Evolutionary conservation across 2,888 invertebrate genomes (phyloP), one percentile per base, ranked within the genome.

Genomic region (Morpho helenor): DNA sequence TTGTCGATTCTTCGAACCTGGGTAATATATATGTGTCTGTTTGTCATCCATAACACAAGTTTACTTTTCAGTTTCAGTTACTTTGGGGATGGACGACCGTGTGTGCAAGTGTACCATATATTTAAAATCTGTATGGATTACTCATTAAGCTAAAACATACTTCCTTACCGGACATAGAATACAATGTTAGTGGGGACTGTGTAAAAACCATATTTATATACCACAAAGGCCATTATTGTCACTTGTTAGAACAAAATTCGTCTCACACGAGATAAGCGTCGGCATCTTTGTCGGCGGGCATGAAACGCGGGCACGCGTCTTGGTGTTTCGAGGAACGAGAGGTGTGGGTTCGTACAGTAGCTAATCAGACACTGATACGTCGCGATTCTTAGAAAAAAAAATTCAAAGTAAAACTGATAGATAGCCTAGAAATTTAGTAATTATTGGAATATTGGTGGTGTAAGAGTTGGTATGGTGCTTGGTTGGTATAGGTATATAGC

Each of bases 191-290:
- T 60, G 61, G 66, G 69, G 68, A 67, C 63, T 67, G 63, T 59
- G 60, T 62, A 68, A 67, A 70, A 79, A 79, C 74, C 71, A 78
- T 85, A 80, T 84, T 83, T 86, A 82, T 82, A 78, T 74, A 79
- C 80, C 72, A 82, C 82, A 86, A 83, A 85, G 83, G 79, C 79
- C 80, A 82, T 84, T 86, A 84, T 84, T 85, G 85, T 85, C 85
- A 84, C 80, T 82, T 77, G 83, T 79, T 79, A 75, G 77, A 77
- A 83, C 82, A 83, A 85, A 88, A 85, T 82, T 80, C 79, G 78
- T 77, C 82, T 77, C 75, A 74, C 74, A 67, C 75, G 75, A 87
- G 87, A 88, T 87, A 87, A 87, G 82, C 62, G 73, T 83, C 89
- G 89, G 89, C 71, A 68, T 75, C 73, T 89, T 88, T 88, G 89